Evolutionary conservation across 2,888 invertebrate species (phyloP).

Genomic region (Leptothorax acervorum): DNA sequence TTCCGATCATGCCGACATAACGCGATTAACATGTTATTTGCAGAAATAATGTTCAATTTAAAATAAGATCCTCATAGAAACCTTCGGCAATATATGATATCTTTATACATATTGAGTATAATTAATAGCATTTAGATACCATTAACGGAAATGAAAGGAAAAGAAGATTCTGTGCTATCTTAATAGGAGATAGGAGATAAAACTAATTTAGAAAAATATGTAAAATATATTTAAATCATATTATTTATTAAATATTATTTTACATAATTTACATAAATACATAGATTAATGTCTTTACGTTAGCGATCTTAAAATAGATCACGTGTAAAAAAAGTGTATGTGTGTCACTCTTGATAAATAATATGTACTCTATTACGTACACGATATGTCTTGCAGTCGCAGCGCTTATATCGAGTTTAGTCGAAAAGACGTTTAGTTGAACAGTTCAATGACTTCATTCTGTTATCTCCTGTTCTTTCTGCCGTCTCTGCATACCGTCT

Average conservation of each 20-base stretch:
- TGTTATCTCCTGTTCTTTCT: conserved; percentile 31
- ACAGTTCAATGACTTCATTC: conserved; percentile 33
- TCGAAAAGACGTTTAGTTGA: background rate
- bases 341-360: conserved; percentile 23
- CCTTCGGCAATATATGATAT: background rate
- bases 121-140: background rate
- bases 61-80: background rate
- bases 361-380: background rate
- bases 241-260: conserved; percentile 1
- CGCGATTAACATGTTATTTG: conserved; percentile 44
- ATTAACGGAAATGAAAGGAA: background rate
- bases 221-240: background rate
- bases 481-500: conserved; percentile 28
- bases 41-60: background rate
- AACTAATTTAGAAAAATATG: background rate
- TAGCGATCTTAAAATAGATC: background rate
- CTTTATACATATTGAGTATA: background rate
- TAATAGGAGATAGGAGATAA: background rate
- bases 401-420: background rate
- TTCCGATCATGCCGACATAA: conserved; percentile 39
- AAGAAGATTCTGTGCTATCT: background rate
- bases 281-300: background rate
- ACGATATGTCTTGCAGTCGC: background rate
- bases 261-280: background rate
- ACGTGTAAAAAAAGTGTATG: background rate